Base-by-base conservation (phyloP, 2,113 vertebrate species). In the Etia nguti region DNA sequence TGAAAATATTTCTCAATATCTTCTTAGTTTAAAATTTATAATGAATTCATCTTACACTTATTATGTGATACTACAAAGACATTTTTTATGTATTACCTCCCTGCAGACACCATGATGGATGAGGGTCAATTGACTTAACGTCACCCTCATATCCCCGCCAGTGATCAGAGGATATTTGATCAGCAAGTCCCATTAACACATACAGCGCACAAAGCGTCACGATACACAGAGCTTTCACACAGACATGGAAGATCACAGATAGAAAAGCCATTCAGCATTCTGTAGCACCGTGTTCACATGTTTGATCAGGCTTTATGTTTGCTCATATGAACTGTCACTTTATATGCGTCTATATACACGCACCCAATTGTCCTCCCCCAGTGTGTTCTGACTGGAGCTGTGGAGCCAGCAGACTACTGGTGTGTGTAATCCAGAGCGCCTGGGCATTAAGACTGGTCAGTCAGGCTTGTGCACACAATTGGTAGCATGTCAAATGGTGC, bases 251-350 rank as follows among this genome's bases (percentile, higher is more conserved):
- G 86, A 90, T 88, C 92, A 89, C 82, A 90, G 57, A 87, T 41
- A 90, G 84, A 85, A 41, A 62, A 65, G 77, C 81, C 79, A 62
- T 87, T 86, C 62, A 84, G 85, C 91, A 79, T 85, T 86, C 88
- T 88, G 80, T 60, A 36, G 82, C 18, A 8, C 22, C 11, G 4
- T 46, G 85, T 86, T 88, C 54, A 68, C 82, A 43, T 89, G 91
- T 94, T 91, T 91, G 93, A 93, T 93, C 91, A 65, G 90, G 70
- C 88, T 93, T 91, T 93, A 81, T 93, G 87, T 94, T 90, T 90
- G 91, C 84, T 89, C 83, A 90, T 85, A 92, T 86, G 85, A 94
- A 90, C 87, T 91, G 83, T 91, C 89, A 85, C 80, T 81, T 82
- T 90, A 85, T 88, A 88, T 56, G 10, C 6, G 22, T 84, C 50